phyloP scores from a whole-genome alignment of 2,113 vertebrate species.

The Grammomys dolichurus region DNA sequence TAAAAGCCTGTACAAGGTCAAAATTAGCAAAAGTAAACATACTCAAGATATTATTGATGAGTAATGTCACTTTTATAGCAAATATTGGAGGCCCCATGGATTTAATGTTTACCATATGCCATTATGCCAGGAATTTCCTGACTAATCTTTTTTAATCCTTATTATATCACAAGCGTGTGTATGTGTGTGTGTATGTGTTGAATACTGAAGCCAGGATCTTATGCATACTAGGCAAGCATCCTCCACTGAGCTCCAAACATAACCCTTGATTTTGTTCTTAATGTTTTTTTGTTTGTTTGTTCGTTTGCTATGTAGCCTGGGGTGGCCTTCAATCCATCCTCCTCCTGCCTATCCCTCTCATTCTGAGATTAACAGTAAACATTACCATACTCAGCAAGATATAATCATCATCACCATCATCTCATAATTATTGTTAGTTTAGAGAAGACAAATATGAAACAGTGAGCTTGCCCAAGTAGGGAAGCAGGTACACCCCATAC shows the following conservation, averaged over 20 bases:
- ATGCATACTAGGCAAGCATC: background rate
- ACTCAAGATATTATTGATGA: background rate
- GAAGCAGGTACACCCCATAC: background rate
- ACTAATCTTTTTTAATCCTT: background rate
- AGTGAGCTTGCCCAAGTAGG: background rate
- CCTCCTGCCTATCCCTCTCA: background rate
- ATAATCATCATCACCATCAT: background rate
- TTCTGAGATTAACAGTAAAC: background rate
- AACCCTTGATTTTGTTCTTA: background rate
- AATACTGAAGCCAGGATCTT: background rate
- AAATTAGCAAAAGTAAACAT: conserved; percentile 1
- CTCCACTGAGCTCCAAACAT: background rate
- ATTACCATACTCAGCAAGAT: too few species aligned
- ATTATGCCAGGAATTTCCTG: background rate
- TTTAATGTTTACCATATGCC: background rate
- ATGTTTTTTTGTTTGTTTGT: too few species aligned
- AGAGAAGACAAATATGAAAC: background rate
- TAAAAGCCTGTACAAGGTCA: background rate
- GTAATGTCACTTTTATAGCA: background rate
- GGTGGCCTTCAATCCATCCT: background rate
- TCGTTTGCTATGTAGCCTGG: background rate
- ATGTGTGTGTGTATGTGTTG: background rate
- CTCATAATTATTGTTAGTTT: background rate
- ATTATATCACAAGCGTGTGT: background rate
- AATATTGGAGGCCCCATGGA: background rate